These are phyloP conservation scores for Papilio helenus DNA, from an alignment of 1,140 invertebrate species.

Conservation along the genomic window DNA sequence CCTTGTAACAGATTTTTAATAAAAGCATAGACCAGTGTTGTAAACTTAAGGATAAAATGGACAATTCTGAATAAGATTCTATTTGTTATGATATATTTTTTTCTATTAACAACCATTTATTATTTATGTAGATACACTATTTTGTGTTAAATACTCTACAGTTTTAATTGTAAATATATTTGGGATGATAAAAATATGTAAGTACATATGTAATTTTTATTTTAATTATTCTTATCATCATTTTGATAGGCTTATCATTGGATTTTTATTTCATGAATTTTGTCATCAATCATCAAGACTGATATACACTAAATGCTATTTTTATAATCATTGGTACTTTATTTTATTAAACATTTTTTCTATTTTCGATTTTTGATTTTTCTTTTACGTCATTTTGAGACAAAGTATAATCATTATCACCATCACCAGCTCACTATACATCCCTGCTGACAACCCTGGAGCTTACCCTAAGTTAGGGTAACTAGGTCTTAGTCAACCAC, in stretches of 20 bases:
- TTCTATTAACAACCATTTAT: not conserved
- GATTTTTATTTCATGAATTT: slow-evolving; percentile 2
- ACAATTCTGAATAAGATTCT: not conserved
- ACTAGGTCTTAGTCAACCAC: too few species aligned
- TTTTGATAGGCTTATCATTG: not conserved
- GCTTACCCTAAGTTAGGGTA: too few species aligned
- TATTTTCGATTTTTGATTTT: too few species aligned
- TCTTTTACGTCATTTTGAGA: too few species aligned
- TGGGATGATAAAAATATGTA: not conserved
- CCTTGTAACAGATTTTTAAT: slow-evolving; percentile 12
- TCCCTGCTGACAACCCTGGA: too few species aligned
- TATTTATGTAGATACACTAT: not conserved
- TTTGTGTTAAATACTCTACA: not conserved
- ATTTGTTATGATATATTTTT: not conserved
- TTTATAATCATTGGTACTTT: slow-evolving; percentile 20
- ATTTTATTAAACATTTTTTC: slow-evolving; percentile 17
- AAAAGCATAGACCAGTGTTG: slow-evolving; percentile 19
- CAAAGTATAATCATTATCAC: too few species aligned
- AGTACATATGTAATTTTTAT: not conserved
- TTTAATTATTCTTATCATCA: not conserved
- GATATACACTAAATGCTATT: slow-evolving; percentile 32
- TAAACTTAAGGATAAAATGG: slow-evolving; percentile 22
- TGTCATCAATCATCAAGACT: slow-evolving; percentile 32
- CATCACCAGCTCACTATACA: too few species aligned
- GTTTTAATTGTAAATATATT: not conserved